phyloP scores from a whole-genome alignment of 2,888 invertebrate genomes.

The Caenorhabditis afra region DNA sequence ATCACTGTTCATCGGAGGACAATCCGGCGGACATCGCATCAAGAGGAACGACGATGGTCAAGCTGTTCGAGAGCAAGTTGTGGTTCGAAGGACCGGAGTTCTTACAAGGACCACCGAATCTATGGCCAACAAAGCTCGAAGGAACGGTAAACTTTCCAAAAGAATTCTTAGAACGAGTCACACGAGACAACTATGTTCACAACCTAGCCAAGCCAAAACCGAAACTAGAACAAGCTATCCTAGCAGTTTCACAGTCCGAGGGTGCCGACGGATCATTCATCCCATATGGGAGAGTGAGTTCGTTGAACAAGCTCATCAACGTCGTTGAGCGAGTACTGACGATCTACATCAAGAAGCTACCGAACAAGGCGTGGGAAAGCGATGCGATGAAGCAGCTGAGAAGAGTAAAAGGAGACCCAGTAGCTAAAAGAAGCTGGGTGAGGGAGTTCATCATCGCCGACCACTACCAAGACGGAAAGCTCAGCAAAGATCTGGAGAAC shows the following conservation, averaged over 20 bases:
- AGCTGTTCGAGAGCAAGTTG: constrained; percentile 16
- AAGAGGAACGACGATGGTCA: constrained; percentile 52
- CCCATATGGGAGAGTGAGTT: neutral
- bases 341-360: no score
- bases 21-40: constrained; percentile 79
- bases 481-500: no score
- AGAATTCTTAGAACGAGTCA: neutral
- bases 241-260: no score
- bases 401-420: neutral
- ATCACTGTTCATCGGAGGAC: constrained; percentile 66
- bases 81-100: constrained; percentile 43
- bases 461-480: neutral
- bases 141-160: neutral
- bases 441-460: neutral
- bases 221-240: no score
- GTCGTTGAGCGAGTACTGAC: no score
- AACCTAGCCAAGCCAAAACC: no score
- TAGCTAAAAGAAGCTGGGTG: no score
- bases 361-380: no score
- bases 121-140: constrained; percentile 8
- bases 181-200: neutral
- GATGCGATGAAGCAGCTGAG: no score
- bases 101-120: neutral
- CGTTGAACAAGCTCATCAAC: neutral
- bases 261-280: no score